Evolutionary conservation across 2,113 vertebrate genomes (phyloP).

Genomic region (Gorsachius goisagi): DNA sequence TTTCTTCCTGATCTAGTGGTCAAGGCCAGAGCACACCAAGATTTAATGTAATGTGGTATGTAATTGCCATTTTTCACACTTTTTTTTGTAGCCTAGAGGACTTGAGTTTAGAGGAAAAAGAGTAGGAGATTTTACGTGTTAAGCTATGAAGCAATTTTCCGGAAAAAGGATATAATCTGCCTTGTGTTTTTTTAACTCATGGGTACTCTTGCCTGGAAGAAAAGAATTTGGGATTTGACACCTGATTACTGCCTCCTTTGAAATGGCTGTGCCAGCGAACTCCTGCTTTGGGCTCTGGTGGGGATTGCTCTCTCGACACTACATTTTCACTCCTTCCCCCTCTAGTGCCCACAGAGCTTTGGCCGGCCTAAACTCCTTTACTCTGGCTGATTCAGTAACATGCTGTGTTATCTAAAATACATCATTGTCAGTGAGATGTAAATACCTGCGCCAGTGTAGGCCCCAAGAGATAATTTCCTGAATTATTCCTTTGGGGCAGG

Average conservation of each 20-base stretch:
- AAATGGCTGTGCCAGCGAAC: neutral
- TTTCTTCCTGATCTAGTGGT: neutral
- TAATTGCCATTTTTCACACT: neutral
- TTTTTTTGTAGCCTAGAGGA: neutral
- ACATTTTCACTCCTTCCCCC: neutral
- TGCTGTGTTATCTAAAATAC: neutral
- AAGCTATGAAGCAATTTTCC: neutral
- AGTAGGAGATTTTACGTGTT: neutral
- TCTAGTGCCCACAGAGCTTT: neutral
- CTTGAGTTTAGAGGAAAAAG: neutral
- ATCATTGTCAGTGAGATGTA: neutral
- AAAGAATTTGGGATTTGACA: neutral
- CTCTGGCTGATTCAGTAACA: neutral
- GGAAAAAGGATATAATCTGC: neutral
- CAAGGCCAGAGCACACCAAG: neutral
- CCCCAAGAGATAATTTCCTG: neutral
- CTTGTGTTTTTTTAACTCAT: neutral
- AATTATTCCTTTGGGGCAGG: neutral
- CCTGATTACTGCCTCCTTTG: neutral
- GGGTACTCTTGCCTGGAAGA: neutral
- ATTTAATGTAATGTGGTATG: neutral
- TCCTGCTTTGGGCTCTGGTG: neutral
- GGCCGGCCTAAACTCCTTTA: neutral
- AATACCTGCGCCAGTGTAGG: neutral
- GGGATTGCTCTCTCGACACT: neutral